Base-by-base conservation (phyloP, 2,888 invertebrate species). In the Pharmacophagus antenor region DNA sequence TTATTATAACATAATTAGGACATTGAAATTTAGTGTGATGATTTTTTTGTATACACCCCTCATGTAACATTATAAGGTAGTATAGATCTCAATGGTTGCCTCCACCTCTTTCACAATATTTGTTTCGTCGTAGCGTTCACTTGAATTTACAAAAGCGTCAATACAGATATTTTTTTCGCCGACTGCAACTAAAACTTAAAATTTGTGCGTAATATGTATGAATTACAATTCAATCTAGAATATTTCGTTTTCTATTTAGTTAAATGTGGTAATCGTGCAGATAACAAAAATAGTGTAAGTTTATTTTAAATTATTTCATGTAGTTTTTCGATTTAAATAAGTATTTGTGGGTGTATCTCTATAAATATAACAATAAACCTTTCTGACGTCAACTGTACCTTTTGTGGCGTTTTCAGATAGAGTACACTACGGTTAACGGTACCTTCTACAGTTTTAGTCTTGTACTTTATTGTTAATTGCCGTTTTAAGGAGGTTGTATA, bases 71-170 rank as follows among this genome's bases (percentile, higher is more conserved):
- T 67, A 65, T 61, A 52, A 61, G 52, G 63, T 50, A 61, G 58
- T 65, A 59, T 63, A 70, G 67, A 69, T 69, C 60, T 63, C 74
- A 48, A 62, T 70, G 70, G 67, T 71, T 75, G 81, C 81, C 80
- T 80, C 79, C 78, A 71, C 72, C 75, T 85, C 79, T 89, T 88
- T 85, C 85, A 84, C 88, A 88, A 89, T 85, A 78, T 76, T 79
- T 80, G 79, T 89, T 88, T 88, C 88, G 83, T 85, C 87, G 88
- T 70, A 72, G 70, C 20, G 25, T 51, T 61, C 67, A 73, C 77
- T 77, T 73, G 76, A 83, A 82, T 81, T 84, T 87, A 82, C 87
- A 86, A 77, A 82, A 82, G 84, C 87, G 84, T 85, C 87, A 77
- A 82, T 84, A 70, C 67, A 73, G 74, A 77, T 77, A 63, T 64